A percentile compares a stretch with the other conserved stretches of the same genome.
These are phyloP conservation scores for Pangasius djambal DNA, from an alignment of 2,797 vertebrate genomes.

Conservation along the genomic window DNA sequence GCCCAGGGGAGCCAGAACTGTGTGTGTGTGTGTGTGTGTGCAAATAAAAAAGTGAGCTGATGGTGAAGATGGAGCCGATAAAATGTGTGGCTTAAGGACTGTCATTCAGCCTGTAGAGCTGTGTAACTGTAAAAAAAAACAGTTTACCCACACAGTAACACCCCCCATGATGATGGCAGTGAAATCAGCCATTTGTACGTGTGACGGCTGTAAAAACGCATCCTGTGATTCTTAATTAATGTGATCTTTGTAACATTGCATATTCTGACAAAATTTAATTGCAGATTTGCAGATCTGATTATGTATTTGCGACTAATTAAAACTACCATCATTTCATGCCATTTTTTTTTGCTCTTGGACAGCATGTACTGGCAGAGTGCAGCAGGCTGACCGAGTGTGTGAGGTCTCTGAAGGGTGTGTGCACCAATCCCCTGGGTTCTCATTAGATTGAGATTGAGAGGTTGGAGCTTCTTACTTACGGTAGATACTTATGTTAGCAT, in stretches of 20 bases:
- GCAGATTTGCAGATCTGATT: background rate
- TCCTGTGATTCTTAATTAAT: too few relatives aligned
- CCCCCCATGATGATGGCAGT: background rate
- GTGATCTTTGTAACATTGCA: background rate
- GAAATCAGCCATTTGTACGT: background rate
- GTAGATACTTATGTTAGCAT: conserved; percentile 34
- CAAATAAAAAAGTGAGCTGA: too few relatives aligned
- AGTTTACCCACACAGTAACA: too few relatives aligned
- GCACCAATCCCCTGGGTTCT: background rate
- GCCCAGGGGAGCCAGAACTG: background rate
- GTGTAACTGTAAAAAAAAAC: background rate
- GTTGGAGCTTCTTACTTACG: background rate
- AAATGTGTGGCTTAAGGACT: too few relatives aligned
- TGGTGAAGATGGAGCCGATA: too few relatives aligned
- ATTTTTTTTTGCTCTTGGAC: background rate
- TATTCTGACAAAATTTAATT: background rate
- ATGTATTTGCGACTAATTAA: background rate
- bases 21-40: background rate
- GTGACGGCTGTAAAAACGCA: background rate
- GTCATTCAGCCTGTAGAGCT: background rate
- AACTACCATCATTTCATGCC: background rate
- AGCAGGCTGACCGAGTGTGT: background rate
- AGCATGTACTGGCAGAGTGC: background rate
- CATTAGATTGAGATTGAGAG: background rate
- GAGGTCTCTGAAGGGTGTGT: background rate